Percentiles rank a stretch among this genome's conserved stretches.
Conservation (phyloP, 2,888 invertebrate genomes). For the Campaea margaritaria region DNA sequence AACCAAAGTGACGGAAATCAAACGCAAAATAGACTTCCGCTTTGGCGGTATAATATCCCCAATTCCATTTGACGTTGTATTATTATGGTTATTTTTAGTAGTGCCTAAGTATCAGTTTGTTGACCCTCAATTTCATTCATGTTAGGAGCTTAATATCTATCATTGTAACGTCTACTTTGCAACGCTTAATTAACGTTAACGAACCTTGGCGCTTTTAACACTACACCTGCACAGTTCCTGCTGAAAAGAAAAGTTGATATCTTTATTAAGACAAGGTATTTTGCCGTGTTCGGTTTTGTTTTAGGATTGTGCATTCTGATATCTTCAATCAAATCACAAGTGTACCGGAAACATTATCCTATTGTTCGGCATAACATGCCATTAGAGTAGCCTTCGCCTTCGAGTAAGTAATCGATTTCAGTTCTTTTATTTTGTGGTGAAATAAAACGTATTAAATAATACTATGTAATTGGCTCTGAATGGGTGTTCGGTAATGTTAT, state of each 20-base stretch:
- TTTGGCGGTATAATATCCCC: conserved; percentile 3
- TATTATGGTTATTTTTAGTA: conserved; percentile 11
- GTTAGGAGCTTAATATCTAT: conserved; percentile 22
- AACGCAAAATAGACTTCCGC: conserved; percentile 24
- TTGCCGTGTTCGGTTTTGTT: neutral
- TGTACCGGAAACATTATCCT: conserved; percentile 30
- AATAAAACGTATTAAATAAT: neutral
- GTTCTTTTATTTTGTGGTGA: conserved; percentile 14
- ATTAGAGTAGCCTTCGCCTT: conserved; percentile 39
- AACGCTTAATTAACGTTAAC: neutral
- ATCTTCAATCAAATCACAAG: conserved; percentile 26
- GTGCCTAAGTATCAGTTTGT: conserved; percentile 24
- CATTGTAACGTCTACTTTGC: conserved; percentile 18
- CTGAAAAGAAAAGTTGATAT: neutral
- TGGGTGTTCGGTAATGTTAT: too few relatives aligned
- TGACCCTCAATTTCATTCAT: conserved; percentile 29
- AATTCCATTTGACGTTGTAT: conserved; percentile 1
- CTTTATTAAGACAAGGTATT: conserved; percentile 10
- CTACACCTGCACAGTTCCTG: neutral
- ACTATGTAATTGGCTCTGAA: neutral
- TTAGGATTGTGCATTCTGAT: conserved; percentile 22
- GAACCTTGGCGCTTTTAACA: conserved; percentile 1
- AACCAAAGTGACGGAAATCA: conserved; percentile 19
- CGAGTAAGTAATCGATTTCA: conserved; percentile 20
- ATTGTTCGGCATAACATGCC: conserved; percentile 26